Base-by-base conservation (phyloP, 2,888 invertebrate species). In the Nasonia oneida region DNA sequence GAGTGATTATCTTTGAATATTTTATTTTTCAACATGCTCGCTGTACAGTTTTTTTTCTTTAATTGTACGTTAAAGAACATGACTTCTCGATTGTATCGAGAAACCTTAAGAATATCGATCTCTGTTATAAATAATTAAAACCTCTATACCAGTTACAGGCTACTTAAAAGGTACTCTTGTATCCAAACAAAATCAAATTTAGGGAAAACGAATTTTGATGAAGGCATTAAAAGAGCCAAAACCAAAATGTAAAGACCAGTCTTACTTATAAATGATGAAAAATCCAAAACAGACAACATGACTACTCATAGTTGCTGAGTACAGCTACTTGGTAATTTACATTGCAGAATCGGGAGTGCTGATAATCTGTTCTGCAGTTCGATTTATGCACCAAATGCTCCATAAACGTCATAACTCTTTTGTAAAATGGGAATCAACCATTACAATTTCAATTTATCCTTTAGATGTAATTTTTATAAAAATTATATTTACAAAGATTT, bases 401-500 rank as follows among this genome's bases (percentile, higher is more conserved):
- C 18, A 47, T n/a, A 23, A 70, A 70, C 29, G 37, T 78, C 47
- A 78, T 47, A 23, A 67, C 47, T 53, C 33, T 76, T 76, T 47
- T 53, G 23, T 37, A 50, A 29, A 10, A 2, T 75, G 70, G 18
- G 71, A 83, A 77, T 76, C 5, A 57, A 47, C 39, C 71, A 50
- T 57, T 57, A 47, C 29, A 2, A 75, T 71, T 83, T 71, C 77
- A 33, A 81, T 61, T 85, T 81, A 61, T 77, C 50, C 50, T 71
- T 77, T 81, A 81, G 71, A 39, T 77, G 71, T 85, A 81, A 57
- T 71, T 85, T 85, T 84, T 76, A 85, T 81, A 81, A 81, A 50
- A 75, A 85, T 76, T 80, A 76, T 84, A 84, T 81, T 81, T 76
- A 84, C 47, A 76, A 79, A 67, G 37, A 74, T 85, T 85, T 81